phyloP scores from a whole-genome alignment of 1,140 invertebrate genomes.

The Papilio aristodemus region DNA sequence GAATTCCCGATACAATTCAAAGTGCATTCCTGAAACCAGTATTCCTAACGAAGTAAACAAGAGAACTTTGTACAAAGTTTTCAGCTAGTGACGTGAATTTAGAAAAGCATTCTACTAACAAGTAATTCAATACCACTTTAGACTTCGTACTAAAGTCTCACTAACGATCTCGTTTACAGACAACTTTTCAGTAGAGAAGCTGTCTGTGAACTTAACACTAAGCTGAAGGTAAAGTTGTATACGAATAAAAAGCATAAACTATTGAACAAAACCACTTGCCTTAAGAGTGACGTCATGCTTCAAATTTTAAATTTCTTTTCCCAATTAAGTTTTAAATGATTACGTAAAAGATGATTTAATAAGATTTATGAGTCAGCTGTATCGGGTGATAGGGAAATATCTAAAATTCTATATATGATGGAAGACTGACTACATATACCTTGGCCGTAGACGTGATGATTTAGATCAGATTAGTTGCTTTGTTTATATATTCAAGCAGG shows the following conservation, averaged over 20 bases:
- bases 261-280: background rate
- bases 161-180: slow-evolving; percentile 17
- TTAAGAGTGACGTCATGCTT: too few species aligned
- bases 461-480: too few species aligned
- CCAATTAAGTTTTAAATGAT: too few species aligned
- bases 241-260: background rate
- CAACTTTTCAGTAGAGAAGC: slow-evolving; percentile 5
- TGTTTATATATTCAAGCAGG: too few species aligned
- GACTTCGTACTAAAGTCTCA: slow-evolving; percentile 3
- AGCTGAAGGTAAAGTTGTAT: background rate
- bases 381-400: too few species aligned
- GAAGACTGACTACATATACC: too few species aligned
- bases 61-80: background rate
- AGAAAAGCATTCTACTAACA: background rate
- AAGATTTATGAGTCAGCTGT: too few species aligned
- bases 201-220: background rate
- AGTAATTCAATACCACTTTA: background rate
- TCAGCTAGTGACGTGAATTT: background rate
- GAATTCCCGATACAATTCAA: slow-evolving; percentile 6
- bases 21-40: background rate
- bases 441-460: too few species aligned
- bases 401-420: too few species aligned
- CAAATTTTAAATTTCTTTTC: too few species aligned
- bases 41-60: background rate
- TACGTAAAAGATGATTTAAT: too few species aligned